A percentile compares a stretch with the other conserved stretches of the same genome.
These are phyloP conservation scores for Lagria hirta DNA, from an alignment of 2,888 invertebrate genomes.

Conservation along the genomic window DNA sequence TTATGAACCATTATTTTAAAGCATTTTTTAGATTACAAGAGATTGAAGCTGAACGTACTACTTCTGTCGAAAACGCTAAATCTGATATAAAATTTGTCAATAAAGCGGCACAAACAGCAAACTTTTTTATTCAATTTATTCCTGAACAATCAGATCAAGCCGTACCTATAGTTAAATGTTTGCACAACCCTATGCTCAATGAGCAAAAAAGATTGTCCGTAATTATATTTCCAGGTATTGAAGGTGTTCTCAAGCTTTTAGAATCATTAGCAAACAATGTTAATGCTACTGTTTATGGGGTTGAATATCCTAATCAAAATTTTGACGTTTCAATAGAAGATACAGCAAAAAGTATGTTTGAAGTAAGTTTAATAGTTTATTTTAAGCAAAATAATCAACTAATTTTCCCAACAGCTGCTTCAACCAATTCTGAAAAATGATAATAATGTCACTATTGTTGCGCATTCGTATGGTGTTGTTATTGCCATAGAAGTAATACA, in stretches of 20 bases:
- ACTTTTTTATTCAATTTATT: neutral
- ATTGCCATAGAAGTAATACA: slow-evolving; percentile 10
- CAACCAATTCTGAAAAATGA: neutral
- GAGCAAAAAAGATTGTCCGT: slow-evolving; percentile 48
- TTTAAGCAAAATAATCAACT: slow-evolving; percentile 59
- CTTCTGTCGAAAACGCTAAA: neutral
- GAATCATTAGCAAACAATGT: slow-evolving; percentile 58
- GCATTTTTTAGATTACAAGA: slow-evolving; percentile 1
- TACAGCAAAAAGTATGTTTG: too few relatives aligned
- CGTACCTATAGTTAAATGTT: neutral
- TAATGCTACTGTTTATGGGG: slow-evolving; percentile 57
- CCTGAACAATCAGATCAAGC: too few relatives aligned
- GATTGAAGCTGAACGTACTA: neutral
- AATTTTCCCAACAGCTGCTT: neutral
- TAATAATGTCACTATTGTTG: slow-evolving; percentile 1
- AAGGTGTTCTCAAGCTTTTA: slow-evolving; percentile 62
- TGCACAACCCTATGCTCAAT: neutral
- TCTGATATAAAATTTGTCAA: neutral
- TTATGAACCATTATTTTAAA: slow-evolving; percentile 21
- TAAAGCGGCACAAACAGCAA: slow-evolving; percentile 1
- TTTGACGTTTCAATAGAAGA: slow-evolving; percentile 54
- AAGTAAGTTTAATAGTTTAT: too few relatives aligned
- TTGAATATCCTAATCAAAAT: slow-evolving; percentile 55
- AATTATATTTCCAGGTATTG: slow-evolving; percentile 68
- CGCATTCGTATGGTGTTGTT: slow-evolving; percentile 8